phyloP scores from a whole-genome alignment of 2,888 invertebrate species.

The Biston betularia region DNA sequence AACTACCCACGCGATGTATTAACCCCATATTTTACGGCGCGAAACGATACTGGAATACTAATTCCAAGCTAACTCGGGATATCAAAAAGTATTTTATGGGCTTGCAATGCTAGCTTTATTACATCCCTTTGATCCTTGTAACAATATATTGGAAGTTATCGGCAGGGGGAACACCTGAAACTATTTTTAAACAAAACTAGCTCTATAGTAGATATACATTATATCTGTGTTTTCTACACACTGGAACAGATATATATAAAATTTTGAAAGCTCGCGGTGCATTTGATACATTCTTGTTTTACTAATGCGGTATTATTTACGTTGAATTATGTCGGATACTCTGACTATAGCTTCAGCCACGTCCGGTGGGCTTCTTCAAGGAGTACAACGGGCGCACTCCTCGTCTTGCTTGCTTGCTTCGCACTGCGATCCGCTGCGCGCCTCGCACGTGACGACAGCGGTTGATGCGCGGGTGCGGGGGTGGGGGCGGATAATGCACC shows the following conservation, averaged over 20 bases:
- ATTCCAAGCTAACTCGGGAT: slow-evolving; percentile 33
- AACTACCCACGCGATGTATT: slow-evolving; percentile 43
- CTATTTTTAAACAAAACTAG: not conserved
- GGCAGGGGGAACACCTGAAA: not conserved
- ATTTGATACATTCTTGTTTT: no score
- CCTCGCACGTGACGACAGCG: slow-evolving; percentile 36
- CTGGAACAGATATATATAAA: no score
- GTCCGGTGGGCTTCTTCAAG: no score
- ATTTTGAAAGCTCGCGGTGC: no score
- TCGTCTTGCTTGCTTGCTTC: no score
- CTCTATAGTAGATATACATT: no score
- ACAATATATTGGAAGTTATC: not conserved
- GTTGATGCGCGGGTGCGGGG: slow-evolving; percentile 14
- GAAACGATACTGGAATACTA: slow-evolving; percentile 43
- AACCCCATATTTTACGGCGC: slow-evolving; percentile 44
- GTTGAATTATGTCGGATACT: no score
- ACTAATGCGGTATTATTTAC: no score
- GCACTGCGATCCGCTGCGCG: no score
- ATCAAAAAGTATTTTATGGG: slow-evolving; percentile 27
- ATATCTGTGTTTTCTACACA: no score
- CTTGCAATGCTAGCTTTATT: slow-evolving; percentile 12
- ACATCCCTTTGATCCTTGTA: not conserved
- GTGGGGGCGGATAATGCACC: not conserved
- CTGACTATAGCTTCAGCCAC: no score
- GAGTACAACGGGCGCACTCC: no score